Evolutionary conservation across 2,113 vertebrate species (phyloP).

Genomic region (Dipodomys ordii): DNA sequence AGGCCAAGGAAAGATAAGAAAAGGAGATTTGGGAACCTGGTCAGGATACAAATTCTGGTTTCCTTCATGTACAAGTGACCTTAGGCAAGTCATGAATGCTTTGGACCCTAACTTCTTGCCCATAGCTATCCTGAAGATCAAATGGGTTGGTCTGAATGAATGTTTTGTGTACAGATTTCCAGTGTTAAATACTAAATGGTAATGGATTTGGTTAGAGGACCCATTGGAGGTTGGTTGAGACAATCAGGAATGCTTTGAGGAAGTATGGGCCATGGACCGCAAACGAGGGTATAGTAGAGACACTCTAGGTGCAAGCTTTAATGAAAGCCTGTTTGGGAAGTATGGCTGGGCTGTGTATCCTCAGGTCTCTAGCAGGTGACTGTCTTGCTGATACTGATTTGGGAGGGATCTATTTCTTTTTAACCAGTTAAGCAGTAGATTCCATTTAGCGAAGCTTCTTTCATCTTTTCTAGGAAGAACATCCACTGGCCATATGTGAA

Average conservation of each 20-base stretch:
- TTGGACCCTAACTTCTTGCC: neutral
- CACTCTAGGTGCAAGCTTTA: rapidly evolving
- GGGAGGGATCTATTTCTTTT: neutral
- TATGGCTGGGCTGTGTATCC: neutral
- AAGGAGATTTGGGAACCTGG: neutral
- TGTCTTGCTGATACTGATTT: neutral
- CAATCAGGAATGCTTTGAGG: neutral
- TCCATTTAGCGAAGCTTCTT: neutral
- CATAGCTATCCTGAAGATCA: neutral
- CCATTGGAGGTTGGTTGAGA: neutral
- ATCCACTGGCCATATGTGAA: neutral
- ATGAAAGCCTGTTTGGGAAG: neutral
- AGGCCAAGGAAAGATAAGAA: neutral
- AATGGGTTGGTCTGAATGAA: neutral
- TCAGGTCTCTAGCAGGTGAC: neutral
- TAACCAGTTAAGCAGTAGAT: neutral
- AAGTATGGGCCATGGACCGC: neutral
- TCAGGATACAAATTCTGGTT: neutral
- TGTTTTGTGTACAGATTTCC: neutral
- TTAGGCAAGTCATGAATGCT: neutral
- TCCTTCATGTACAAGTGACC: neutral
- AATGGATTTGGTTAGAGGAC: neutral
- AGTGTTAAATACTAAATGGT: neutral
- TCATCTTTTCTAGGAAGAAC: neutral
- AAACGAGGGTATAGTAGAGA: neutral